Conservation (phyloP, 2,113 vertebrate genomes). For the Sylvicapra grimmia region DNA sequence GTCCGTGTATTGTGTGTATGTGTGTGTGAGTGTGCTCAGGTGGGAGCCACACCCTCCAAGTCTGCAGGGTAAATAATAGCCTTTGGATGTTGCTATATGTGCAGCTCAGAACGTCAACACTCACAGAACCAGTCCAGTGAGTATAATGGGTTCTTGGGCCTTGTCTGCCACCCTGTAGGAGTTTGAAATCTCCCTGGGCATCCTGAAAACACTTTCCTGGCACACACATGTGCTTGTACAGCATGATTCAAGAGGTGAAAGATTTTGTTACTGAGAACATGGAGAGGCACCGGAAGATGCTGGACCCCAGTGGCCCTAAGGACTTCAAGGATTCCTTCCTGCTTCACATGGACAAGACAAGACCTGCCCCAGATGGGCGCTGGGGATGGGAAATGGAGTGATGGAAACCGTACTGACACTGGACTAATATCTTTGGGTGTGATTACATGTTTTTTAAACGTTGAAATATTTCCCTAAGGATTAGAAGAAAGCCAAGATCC, state of each 20-base stretch:
- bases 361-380: background rate
- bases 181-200: conserved; percentile 62
- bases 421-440: background rate
- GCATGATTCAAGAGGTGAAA: conserved; percentile 49
- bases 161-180: background rate
- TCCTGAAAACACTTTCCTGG: conserved; percentile 77
- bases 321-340: conserved; percentile 85
- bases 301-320: conserved; percentile 70
- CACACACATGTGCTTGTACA: conserved; percentile 47
- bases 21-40: background rate
- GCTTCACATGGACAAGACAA: conserved; percentile 74
- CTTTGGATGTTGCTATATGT: background rate
- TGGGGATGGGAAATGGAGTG: background rate
- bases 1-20: background rate
- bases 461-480: background rate
- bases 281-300: conserved; percentile 57
- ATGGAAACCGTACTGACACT: background rate
- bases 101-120: background rate
- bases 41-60: background rate
- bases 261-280: background rate
- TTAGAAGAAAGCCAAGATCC: background rate
- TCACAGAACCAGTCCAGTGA: background rate
- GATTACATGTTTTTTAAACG: background rate
- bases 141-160: background rate
- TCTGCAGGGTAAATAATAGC: background rate